A percentile compares a stretch with the other conserved stretches of the same genome.
phyloP scores from a whole-genome alignment of 2,888 invertebrate genomes.

The Leptinotarsa peninsularis region DNA sequence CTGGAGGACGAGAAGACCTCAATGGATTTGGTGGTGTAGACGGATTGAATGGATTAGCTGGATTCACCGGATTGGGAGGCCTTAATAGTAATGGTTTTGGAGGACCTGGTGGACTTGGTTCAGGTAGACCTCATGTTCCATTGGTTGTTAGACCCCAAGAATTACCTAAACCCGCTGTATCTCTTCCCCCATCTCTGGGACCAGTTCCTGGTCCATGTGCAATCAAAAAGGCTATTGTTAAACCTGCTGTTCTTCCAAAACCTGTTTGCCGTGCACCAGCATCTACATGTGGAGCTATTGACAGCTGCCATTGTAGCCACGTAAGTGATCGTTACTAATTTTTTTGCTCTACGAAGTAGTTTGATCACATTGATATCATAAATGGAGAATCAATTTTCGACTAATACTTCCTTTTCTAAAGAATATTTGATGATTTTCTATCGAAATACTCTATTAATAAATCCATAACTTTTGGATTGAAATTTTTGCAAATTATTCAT shows the following conservation, averaged over 20 bases:
- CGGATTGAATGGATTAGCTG: neutral
- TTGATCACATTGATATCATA: too few relatives aligned
- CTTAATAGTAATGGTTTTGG: neutral
- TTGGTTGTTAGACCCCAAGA: slow-evolving; percentile 60
- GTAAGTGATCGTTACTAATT: slow-evolving; percentile 5
- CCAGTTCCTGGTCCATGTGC: slow-evolving; percentile 59
- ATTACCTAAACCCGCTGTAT: slow-evolving; percentile 50
- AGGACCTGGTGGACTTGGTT: neutral
- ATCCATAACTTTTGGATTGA: too few relatives aligned
- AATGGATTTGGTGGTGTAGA: neutral
- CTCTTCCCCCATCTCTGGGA: slow-evolving; percentile 41
- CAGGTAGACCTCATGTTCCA: slow-evolving; percentile 44
- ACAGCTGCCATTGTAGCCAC: slow-evolving; percentile 17
- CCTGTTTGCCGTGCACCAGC: slow-evolving; percentile 50
- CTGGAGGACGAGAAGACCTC: neutral
- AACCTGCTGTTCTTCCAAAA: slow-evolving; percentile 60
- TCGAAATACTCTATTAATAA: too few relatives aligned
- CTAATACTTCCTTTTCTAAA: too few relatives aligned
- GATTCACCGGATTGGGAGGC: slow-evolving; percentile 12
- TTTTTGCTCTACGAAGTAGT: neutral
- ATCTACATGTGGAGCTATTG: neutral
- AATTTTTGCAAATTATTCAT: too few relatives aligned
- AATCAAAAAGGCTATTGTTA: slow-evolving; percentile 59
- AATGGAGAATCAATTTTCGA: too few relatives aligned
- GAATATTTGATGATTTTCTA: too few relatives aligned